These are phyloP conservation scores for Pomatostomus ruficeps DNA, from an alignment of 2,113 vertebrate species.

Conservation along the genomic window DNA sequence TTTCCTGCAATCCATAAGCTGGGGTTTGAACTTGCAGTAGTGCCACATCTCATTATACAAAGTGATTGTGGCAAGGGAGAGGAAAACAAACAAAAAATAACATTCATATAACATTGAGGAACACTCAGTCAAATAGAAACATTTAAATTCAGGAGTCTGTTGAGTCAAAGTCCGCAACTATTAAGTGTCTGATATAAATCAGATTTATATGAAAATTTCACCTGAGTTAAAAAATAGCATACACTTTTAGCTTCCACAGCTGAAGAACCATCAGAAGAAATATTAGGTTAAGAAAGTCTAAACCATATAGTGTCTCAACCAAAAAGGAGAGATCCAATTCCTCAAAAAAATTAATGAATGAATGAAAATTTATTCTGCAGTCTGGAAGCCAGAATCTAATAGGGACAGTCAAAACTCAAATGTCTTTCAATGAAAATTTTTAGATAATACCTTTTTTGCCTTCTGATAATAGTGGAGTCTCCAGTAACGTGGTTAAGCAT, in stretches of 20 bases:
- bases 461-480: not conserved
- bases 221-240: not conserved
- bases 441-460: not conserved
- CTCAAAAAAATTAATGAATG: not conserved
- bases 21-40: not conserved
- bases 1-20: constrained; percentile 1
- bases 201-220: not conserved
- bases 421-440: not conserved
- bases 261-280: not conserved
- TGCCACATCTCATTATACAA: constrained; percentile 27
- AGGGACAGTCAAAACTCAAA: not conserved
- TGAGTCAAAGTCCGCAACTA: not conserved
- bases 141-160: not conserved
- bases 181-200: not conserved
- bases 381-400: not conserved
- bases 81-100: not conserved
- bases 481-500: not conserved
- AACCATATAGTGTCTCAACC: not conserved
- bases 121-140: not conserved
- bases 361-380: not conserved
- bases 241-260: not conserved
- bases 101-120: not conserved
- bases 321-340: not conserved
- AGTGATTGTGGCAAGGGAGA: not conserved
- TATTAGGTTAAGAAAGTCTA: not conserved